Conservation (phyloP, 92 coral and sea anemone species). For the Muricea muricata region DNA sequence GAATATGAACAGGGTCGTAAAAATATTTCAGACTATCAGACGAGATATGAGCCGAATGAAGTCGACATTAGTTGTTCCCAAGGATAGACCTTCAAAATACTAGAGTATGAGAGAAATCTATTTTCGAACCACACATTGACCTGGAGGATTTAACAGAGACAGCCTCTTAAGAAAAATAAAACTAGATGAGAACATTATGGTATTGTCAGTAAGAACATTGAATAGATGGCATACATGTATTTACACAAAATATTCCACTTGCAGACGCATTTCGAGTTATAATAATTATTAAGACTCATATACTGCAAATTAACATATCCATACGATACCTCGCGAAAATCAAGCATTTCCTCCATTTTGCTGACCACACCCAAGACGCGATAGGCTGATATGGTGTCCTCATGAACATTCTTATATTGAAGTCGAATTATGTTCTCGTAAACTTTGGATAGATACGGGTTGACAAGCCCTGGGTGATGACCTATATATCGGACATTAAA, state of each 20-base stretch:
- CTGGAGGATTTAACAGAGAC: not conserved
- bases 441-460: constrained; percentile 90
- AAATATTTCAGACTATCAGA: too few relatives aligned
- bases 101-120: not conserved
- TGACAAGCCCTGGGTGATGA: constrained; percentile 95
- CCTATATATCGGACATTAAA: constrained; percentile 58
- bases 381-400: constrained; percentile 76
- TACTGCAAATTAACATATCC: too few relatives aligned
- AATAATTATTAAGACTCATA: too few relatives aligned
- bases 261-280: too few relatives aligned
- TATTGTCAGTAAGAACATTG: too few relatives aligned
- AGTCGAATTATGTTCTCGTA: constrained; percentile 87
- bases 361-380: constrained; percentile 85
- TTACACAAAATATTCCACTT: too few relatives aligned
- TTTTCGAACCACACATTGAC: not conserved
- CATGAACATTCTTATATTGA: constrained; percentile 73
- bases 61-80: too few relatives aligned
- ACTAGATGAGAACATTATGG: too few relatives aligned
- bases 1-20: too few relatives aligned
- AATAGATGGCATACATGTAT: too few relatives aligned
- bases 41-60: too few relatives aligned
- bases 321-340: constrained; percentile 79
- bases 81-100: not conserved
- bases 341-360: constrained; percentile 79
- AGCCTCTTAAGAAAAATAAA: not conserved